Percentiles rank a stretch among this genome's conserved stretches.
Evolutionary conservation across 1,140 invertebrate species (phyloP).

Genomic region (Bombus turneri): DNA sequence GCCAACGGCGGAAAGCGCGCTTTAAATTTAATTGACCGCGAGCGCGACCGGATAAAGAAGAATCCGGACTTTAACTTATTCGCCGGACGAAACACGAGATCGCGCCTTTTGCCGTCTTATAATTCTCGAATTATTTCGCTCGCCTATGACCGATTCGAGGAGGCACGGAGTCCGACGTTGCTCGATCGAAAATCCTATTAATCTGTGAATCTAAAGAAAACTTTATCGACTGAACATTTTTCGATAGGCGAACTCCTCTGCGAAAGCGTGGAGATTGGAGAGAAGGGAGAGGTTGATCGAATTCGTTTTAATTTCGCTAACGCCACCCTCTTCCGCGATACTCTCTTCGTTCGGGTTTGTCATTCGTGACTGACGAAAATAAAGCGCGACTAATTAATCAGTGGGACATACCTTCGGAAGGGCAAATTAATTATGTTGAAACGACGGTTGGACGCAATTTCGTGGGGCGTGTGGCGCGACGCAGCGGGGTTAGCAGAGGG

Average conservation of each 20-base stretch:
- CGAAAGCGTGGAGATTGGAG: too few species aligned
- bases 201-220: neutral
- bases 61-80: constrained; percentile 9
- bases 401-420: neutral
- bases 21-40: constrained; percentile 49
- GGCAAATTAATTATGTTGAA: constrained; percentile 41
- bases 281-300: neutral
- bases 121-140: neutral
- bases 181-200: neutral
- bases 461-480: too few species aligned
- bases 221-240: neutral
- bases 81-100: neutral
- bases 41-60: neutral
- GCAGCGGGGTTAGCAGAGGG: neutral
- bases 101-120: neutral
- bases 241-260: neutral
- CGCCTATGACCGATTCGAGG: too few species aligned
- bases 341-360: neutral
- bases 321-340: neutral
- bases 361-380: constrained; percentile 22
- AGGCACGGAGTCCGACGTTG: too few species aligned
- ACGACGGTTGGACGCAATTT: neutral
- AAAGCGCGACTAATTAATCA: constrained; percentile 44
- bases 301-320: constrained; percentile 34
- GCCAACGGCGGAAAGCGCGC: constrained; percentile 5